Base-by-base conservation (phyloP, 2,888 invertebrate genomes). In the Pollenia angustigena region DNA sequence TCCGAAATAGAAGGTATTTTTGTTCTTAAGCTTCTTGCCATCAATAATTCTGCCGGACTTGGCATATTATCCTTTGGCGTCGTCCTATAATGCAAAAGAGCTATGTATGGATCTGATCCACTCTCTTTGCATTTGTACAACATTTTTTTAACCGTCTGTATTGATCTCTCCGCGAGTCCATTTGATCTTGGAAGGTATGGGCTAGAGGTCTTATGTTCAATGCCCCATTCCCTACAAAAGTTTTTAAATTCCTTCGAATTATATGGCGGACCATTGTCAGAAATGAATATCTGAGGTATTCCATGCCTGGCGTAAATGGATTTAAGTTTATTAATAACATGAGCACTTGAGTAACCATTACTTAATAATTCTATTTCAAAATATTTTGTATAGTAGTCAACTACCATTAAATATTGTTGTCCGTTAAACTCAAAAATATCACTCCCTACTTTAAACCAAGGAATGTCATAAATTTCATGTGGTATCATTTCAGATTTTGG, bases 381-480 rank as follows among this genome's bases (percentile, higher is more conserved):
- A 52, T 52, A n/a, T 16, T 52, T 14, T 10, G 16, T n/a, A n/a
- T 16, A 52, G 7, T n/a, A n/a, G 7, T 14, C n/a, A 52, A 6
- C 6, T 6, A 18, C 18, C 18, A 68, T 50, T 12, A 52, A 52
- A 16, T 54, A 69, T 42, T 54, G 54, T 6, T 69, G 40, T 69
- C 54, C 54, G 11, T 54, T 69, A 42, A 52, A 69, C 10, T 69
- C 42, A 11, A 71, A 71, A 56, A 71, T 54, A 71, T 71, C 71
- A 8, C 68, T 40, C 16, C 50, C 74, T 2, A 74, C 46, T 74
- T 74, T 74, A 74, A 60, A 75, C 54, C 54, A 78, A 3, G 78
- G 66, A 66, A 78, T 66, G n/a, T 54, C 23, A n/a, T 66, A 64
- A 14, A 66, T 54, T 48, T 78, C 78, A 16, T 74, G 74, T 50